Conservation (phyloP, 2,797 vertebrate genomes). For the Lindbergichthys nudifrons region DNA sequence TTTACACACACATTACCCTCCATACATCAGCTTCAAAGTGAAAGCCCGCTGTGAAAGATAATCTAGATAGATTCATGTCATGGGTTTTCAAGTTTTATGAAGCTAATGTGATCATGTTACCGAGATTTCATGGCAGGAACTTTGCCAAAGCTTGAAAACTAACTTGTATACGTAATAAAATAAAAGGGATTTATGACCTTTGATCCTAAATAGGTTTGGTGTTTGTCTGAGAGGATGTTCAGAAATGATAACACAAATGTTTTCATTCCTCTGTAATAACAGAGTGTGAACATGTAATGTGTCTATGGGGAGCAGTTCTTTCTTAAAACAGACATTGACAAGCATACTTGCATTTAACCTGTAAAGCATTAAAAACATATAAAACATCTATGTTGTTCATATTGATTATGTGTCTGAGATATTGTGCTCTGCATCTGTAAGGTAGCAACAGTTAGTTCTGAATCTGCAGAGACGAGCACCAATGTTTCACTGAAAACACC, state of each 20-base stretch:
- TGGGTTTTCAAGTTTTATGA: slow-evolving; percentile 71
- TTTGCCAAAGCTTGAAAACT: slow-evolving; percentile 19
- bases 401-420: background rate
- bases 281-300: slow-evolving; percentile 39
- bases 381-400: background rate
- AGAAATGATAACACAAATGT: slow-evolving; percentile 57
- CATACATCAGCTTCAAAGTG: slow-evolving; percentile 33
- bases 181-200: slow-evolving; percentile 12
- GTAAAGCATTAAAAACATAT: background rate
- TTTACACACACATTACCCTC: background rate
- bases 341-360: background rate
- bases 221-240: slow-evolving; percentile 50
- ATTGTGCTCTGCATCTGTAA: slow-evolving; percentile 8
- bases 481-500: slow-evolving; percentile 12
- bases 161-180: background rate
- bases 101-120: slow-evolving; percentile 63
- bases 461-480: background rate
- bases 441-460: background rate
- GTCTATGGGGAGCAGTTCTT: slow-evolving; percentile 26
- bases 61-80: slow-evolving; percentile 64
- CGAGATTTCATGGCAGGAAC: slow-evolving; percentile 67
- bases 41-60: slow-evolving; percentile 50
- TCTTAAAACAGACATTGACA: background rate
- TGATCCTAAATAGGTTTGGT: slow-evolving; percentile 8
- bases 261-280: slow-evolving; percentile 71